Conservation (phyloP, 2,797 vertebrate genomes). For the Odontamblyopus lacepedii region DNA sequence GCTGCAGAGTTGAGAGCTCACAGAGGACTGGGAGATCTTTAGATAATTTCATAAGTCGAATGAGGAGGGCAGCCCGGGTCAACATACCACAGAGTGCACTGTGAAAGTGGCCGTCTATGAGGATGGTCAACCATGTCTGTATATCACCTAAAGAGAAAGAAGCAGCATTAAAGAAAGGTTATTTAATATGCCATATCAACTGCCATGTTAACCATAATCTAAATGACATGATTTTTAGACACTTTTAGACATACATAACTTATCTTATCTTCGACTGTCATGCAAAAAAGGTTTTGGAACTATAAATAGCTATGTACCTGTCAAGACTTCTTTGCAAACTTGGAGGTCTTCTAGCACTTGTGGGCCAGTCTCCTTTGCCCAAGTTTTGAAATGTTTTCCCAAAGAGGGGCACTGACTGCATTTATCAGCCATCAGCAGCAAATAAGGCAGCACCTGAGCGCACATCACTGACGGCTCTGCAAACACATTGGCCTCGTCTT, state of each 20-base stretch:
- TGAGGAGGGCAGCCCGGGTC: constrained; percentile 67
- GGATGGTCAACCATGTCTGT: constrained; percentile 70
- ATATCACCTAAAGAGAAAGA: constrained; percentile 54
- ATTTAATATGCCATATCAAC: background rate
- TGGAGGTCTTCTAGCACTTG: constrained; percentile 64
- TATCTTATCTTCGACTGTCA: background rate
- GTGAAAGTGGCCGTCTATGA: constrained; percentile 77
- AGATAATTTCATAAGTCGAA: constrained; percentile 56
- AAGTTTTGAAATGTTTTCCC: constrained; percentile 54
- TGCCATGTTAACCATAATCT: background rate
- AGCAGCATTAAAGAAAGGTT: background rate
- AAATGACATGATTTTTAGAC: background rate
- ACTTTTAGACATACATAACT: no score
- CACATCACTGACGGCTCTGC: constrained; percentile 82
- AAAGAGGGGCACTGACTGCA: constrained; percentile 53
- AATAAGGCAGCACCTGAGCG: constrained; percentile 74
- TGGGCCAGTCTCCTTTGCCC: constrained; percentile 63
- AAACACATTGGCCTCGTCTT: constrained; percentile 87
- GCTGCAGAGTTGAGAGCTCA: constrained; percentile 54
- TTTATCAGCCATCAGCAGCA: constrained; percentile 76
- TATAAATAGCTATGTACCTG: constrained; percentile 67
- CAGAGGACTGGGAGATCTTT: constrained; percentile 43
- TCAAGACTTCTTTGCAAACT: constrained; percentile 66
- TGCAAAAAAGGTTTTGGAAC: background rate
- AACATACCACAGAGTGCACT: constrained; percentile 73